Conservation (phyloP, 2,797 vertebrate species). For the Eupleurogrammus muticus region DNA sequence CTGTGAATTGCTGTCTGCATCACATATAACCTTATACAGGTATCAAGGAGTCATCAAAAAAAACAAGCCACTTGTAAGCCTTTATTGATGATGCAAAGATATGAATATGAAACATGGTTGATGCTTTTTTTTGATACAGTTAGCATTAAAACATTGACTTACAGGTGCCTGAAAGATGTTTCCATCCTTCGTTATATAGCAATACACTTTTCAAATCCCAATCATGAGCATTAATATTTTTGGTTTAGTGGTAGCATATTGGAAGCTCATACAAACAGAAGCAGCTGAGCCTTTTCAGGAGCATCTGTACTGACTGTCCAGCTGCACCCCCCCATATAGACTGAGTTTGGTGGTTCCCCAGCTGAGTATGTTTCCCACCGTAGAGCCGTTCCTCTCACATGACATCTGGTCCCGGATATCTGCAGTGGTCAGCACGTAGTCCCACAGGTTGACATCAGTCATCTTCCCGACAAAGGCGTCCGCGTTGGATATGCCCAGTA, state of each 20-base stretch:
- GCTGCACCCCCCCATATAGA: conserved; percentile 83
- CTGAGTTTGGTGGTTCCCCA: conserved; percentile 86
- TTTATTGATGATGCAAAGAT: conserved; percentile 70
- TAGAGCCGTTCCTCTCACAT: conserved; percentile 72
- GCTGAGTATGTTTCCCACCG: conserved; percentile 83
- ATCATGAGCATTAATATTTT: conserved; percentile 31
- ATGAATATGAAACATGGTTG: conserved; percentile 47
- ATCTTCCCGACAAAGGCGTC: conserved; percentile 83
- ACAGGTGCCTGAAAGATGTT: conserved; percentile 25
- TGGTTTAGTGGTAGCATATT: conserved; percentile 21
- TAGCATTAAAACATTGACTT: conserved; percentile 36
- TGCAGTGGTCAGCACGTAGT: conserved; percentile 74
- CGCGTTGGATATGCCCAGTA: conserved; percentile 83
- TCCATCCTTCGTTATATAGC: conserved; percentile 14
- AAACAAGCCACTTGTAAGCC: conserved; percentile 30
- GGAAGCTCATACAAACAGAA: conserved; percentile 20
- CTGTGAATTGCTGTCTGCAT: background rate
- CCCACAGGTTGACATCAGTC: conserved; percentile 87
- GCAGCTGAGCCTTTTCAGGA: conserved; percentile 47
- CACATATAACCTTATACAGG: background rate
- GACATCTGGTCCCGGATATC: conserved; percentile 80
- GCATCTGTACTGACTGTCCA: conserved; percentile 85
- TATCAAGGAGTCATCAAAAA: conserved; percentile 32
- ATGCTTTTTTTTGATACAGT: conserved; percentile 16
- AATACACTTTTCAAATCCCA: background rate